Percentiles rank a stretch among this genome's conserved stretches.
Conservation (phyloP, 2,888 invertebrate species). For the Smittia sp. region DNA sequence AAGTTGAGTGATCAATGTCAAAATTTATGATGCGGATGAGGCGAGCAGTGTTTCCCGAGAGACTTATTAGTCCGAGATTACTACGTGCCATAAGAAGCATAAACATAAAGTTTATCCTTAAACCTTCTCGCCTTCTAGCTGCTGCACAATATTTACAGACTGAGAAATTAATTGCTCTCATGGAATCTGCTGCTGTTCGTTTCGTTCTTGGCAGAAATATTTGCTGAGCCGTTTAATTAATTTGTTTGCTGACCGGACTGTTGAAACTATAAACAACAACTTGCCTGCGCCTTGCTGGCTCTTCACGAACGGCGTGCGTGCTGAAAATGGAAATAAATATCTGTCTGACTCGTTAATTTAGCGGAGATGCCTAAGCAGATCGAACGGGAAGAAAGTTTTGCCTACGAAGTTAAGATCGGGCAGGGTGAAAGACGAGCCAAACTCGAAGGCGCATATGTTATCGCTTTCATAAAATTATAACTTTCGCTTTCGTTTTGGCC, state of each 20-base stretch:
- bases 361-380: not conserved
- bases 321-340: conserved; percentile 35
- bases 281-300: not conserved
- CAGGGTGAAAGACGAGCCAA: too few relatives aligned
- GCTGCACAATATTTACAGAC: not conserved
- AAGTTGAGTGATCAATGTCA: not conserved
- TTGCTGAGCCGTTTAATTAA: conserved; percentile 22
- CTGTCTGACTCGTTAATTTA: conserved; percentile 19
- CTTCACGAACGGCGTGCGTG: not conserved
- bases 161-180: conserved; percentile 13
- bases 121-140: not conserved
- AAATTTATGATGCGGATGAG: not conserved
- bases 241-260: conserved; percentile 30
- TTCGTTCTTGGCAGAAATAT: conserved; percentile 2
- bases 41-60: not conserved
- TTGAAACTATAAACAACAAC: conserved; percentile 19
- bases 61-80: not conserved
- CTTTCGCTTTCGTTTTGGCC: not conserved
- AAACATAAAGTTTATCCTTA: not conserved
- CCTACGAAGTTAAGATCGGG: not conserved
- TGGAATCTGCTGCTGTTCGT: not conserved
- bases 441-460: too few relatives aligned
- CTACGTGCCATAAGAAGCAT: not conserved
- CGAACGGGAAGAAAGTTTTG: not conserved
- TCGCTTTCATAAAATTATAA: not conserved